Evolutionary conservation across 2,113 vertebrate genomes (phyloP).

Genomic region (Henicopernis longicauda): DNA sequence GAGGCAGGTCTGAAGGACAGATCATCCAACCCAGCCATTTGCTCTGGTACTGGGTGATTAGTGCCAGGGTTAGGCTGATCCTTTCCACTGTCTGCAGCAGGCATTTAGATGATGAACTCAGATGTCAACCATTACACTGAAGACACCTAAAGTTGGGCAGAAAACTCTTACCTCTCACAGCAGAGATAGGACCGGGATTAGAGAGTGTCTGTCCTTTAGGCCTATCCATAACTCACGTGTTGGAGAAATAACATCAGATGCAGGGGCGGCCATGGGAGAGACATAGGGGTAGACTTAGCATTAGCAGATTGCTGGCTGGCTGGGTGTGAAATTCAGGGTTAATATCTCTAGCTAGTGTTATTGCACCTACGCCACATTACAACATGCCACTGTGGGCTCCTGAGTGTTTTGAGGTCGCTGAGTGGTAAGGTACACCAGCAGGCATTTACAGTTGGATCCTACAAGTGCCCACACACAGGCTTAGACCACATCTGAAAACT

Average conservation of each 20-base stretch:
- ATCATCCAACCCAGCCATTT: not conserved
- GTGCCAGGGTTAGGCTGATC: not conserved
- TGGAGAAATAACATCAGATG: not conserved
- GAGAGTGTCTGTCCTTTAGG: not conserved
- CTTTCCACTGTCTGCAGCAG: not conserved
- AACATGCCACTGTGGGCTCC: not conserved
- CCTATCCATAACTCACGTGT: accelerated
- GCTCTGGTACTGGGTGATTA: not conserved
- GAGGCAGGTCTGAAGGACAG: not conserved
- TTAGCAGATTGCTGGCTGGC: not conserved
- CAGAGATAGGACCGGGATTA: not conserved
- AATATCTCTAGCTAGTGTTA: not conserved
- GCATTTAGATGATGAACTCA: not conserved
- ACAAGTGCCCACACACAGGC: not conserved
- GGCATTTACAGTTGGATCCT: not conserved
- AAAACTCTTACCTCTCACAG: not conserved
- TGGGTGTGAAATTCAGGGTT: not conserved
- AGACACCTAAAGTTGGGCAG: not conserved
- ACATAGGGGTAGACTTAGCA: not conserved
- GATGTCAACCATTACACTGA: not conserved
- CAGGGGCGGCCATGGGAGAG: not conserved
- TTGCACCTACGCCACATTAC: not conserved
- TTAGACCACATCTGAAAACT: not conserved
- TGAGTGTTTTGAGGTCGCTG: not conserved
- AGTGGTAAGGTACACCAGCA: not conserved